Evolutionary conservation across 2,797 vertebrate species (phyloP).

Genomic region (Chromobotia macracanthus): DNA sequence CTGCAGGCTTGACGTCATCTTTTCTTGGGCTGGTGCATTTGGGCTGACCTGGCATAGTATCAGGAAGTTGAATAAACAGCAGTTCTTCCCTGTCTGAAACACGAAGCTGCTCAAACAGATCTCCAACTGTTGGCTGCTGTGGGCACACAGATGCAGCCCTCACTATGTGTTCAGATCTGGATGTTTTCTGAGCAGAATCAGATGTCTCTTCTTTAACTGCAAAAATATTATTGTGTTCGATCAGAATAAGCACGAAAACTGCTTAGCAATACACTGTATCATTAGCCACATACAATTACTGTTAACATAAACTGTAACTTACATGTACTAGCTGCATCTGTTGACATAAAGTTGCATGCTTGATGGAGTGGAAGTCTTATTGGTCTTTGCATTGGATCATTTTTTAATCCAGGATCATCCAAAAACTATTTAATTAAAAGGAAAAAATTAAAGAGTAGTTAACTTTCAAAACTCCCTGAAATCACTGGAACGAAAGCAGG

Average conservation of each 20-base stretch:
- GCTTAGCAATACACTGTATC: neutral
- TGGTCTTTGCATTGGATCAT: slow-evolving; percentile 73
- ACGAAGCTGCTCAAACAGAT: slow-evolving; percentile 72
- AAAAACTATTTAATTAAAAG: slow-evolving; percentile 70
- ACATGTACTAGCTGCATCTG: slow-evolving; percentile 56
- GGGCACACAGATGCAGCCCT: slow-evolving; percentile 31
- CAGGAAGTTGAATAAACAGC: slow-evolving; percentile 80
- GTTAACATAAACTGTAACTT: slow-evolving; percentile 42
- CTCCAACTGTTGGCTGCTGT: slow-evolving; percentile 64
- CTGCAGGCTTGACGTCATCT: slow-evolving; percentile 64
- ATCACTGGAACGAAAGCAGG: too few species aligned
- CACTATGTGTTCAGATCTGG: slow-evolving; percentile 29
- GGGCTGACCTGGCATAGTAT: slow-evolving; percentile 69
- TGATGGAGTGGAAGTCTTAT: slow-evolving; percentile 77
- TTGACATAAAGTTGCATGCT: slow-evolving; percentile 58
- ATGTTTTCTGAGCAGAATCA: slow-evolving; percentile 37
- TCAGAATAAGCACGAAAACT: neutral
- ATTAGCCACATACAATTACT: neutral
- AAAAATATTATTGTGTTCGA: neutral
- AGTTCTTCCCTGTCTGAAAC: slow-evolving; percentile 74
- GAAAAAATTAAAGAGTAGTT: neutral
- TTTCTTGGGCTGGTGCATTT: slow-evolving; percentile 49
- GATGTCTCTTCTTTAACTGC: slow-evolving; percentile 63
- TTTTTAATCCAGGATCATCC: slow-evolving; percentile 77
- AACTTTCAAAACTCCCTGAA: too few species aligned